Evolutionary conservation across 2,113 vertebrate genomes (phyloP).

Genomic region (Rhipidura dahli): DNA sequence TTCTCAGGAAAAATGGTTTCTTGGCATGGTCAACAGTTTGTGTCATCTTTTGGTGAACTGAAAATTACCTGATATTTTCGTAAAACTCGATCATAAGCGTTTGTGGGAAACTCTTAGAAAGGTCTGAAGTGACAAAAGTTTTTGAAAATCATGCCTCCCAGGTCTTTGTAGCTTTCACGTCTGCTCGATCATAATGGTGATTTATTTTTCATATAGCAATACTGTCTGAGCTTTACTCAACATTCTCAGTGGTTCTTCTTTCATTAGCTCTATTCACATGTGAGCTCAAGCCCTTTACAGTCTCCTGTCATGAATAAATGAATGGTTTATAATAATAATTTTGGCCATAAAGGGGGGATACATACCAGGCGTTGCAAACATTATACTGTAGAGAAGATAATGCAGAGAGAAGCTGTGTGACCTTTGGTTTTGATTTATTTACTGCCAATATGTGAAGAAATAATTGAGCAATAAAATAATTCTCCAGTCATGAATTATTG

Average conservation of each 20-base stretch:
- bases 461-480: not conserved
- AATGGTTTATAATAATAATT: not conserved
- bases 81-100: fast-evolving
- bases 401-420: not conserved
- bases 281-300: not conserved
- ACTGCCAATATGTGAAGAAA: not conserved
- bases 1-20: fast-evolving
- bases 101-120: not conserved
- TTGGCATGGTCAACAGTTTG: not conserved
- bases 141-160: fast-evolving
- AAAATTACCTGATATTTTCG: not conserved
- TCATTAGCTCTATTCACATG: not conserved
- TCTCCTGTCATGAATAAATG: not conserved
- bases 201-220: fast-evolving
- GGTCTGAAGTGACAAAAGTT: not conserved
- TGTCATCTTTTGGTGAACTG: not conserved
- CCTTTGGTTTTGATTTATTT: not conserved
- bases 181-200: not conserved
- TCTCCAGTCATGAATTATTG: not conserved
- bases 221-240: not conserved
- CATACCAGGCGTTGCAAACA: fast-evolving
- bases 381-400: not conserved
- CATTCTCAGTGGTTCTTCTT: not conserved
- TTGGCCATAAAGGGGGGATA: not conserved
- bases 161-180: not conserved